Conservation (phyloP, 2,797 vertebrate species). For the Ctenopoma kingsleyae region DNA sequence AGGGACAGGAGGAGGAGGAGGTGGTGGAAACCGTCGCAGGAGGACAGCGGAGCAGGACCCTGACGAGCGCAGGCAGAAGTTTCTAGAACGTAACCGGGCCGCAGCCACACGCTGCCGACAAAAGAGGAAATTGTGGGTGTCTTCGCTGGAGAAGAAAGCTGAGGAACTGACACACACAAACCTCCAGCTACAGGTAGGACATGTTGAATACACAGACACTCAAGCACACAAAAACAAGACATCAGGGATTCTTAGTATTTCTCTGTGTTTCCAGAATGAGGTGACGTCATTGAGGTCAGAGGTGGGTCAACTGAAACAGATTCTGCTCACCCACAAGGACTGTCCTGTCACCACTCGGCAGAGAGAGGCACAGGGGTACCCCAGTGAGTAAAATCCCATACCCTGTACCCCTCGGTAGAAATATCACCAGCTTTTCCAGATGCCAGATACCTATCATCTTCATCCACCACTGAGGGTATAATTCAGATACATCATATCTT, state of each 20-base stretch:
- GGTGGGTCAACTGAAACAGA: constrained; percentile 98
- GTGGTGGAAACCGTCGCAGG: constrained; percentile 69
- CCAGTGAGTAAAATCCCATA: constrained; percentile 90
- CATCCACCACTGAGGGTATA: constrained; percentile 42
- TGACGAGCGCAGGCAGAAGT: constrained; percentile 95
- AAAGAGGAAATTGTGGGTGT: constrained; percentile 99
- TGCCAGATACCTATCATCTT: constrained; percentile 50
- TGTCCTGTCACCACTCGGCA: constrained; percentile 97
- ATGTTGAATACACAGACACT: not conserved
- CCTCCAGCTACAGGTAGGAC: constrained; percentile 91
- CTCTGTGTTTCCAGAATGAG: constrained; percentile 89
- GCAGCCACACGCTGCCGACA: constrained; percentile 98
- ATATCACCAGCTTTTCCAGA: constrained; percentile 52
- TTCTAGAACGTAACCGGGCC: constrained; percentile 96
- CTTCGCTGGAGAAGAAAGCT: constrained; percentile 98
- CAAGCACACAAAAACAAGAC: not conserved
- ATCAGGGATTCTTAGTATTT: constrained; percentile 23
- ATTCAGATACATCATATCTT: constrained; percentile 34
- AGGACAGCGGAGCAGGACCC: constrained; percentile 94
- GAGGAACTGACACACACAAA: constrained; percentile 99
- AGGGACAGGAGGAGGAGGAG: constrained; percentile 35
- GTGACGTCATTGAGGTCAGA: constrained; percentile 98
- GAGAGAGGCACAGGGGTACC: constrained; percentile 95
- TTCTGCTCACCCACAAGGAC: constrained; percentile 98
- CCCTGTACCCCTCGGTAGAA: constrained; percentile 38